Percentiles rank a stretch among this genome's conserved stretches.
These are phyloP conservation scores for Andrena flavipes DNA, from an alignment of 2,888 invertebrate genomes.

Conservation along the genomic window DNA sequence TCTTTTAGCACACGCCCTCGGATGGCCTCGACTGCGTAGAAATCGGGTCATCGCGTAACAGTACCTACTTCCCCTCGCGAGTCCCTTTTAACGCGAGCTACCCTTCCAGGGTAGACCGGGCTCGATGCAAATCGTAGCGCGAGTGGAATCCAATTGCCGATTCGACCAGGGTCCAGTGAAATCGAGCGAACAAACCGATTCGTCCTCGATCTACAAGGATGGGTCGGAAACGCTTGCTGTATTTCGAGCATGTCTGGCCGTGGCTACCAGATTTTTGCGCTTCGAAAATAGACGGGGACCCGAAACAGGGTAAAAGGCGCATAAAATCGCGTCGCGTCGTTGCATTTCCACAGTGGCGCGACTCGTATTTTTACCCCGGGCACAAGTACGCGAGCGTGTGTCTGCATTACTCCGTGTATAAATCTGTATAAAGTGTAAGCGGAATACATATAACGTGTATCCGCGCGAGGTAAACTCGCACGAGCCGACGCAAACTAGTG, in stretches of 20 bases:
- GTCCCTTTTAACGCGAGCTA: slow-evolving; percentile 5
- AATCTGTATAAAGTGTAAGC: slow-evolving; percentile 48
- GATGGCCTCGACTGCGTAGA: slow-evolving; percentile 1
- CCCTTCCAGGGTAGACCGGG: slow-evolving; percentile 1
- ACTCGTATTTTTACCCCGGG: slow-evolving; percentile 13
- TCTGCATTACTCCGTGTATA: slow-evolving; percentile 34
- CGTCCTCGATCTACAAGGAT: neutral
- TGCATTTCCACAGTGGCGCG: slow-evolving; percentile 18
- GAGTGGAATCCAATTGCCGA: slow-evolving; percentile 5
- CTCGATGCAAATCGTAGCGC: slow-evolving; percentile 27
- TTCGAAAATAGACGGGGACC: neutral
- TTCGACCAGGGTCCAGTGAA: neutral
- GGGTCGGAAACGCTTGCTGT: neutral
- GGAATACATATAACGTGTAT: slow-evolving; percentile 28
- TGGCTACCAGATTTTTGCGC: neutral
- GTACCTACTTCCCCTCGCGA: slow-evolving; percentile 7
- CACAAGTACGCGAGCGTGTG: neutral
- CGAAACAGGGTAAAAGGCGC: neutral
- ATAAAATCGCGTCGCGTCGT: slow-evolving; percentile 21
- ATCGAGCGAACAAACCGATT: neutral
- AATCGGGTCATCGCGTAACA: slow-evolving; percentile 6
- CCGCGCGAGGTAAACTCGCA: neutral
- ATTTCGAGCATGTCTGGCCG: neutral
- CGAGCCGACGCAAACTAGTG: slow-evolving; percentile 36
- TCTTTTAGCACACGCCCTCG: neutral